Percentiles rank a stretch among this genome's conserved stretches.
Conservation (phyloP, 2,888 invertebrate genomes). For the Odontothrips loti region DNA sequence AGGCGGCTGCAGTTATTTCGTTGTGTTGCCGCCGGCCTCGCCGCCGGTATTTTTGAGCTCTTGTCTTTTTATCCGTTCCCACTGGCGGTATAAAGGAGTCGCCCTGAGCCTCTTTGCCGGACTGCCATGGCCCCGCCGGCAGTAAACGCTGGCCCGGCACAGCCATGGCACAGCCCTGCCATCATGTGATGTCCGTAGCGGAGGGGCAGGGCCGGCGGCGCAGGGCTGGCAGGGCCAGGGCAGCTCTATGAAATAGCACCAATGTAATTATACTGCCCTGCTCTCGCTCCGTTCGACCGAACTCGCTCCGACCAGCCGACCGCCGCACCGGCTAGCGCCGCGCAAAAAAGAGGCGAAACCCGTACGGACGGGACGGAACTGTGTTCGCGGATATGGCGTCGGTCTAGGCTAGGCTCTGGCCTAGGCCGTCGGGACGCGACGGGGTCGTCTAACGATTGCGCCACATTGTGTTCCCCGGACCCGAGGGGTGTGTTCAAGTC, state of each 20-base stretch:
- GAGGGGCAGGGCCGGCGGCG: neutral
- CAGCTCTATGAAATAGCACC: slow-evolving; percentile 17
- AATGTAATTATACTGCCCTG: slow-evolving; percentile 23
- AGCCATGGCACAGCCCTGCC: neutral
- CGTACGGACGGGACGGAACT: neutral
- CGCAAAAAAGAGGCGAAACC: slow-evolving; percentile 10
- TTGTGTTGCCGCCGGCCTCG: no score
- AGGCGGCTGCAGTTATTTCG: no score
- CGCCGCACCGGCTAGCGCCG: neutral
- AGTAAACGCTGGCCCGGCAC: neutral
- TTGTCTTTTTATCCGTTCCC: no score
- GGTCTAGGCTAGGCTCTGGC: neutral
- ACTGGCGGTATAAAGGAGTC: neutral
- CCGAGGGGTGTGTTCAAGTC: no score
- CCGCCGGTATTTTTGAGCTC: no score
- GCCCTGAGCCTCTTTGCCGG: neutral
- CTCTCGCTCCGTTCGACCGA: neutral
- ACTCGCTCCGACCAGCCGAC: neutral
- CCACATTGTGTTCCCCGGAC: neutral
- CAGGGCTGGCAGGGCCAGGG: neutral
- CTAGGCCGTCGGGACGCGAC: neutral
- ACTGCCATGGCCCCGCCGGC: neutral
- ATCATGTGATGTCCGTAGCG: slow-evolving; percentile 13
- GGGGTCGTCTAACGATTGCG: neutral
- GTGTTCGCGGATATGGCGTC: neutral